These are phyloP conservation scores for Moxostoma hubbsi DNA, from an alignment of 2,797 vertebrate genomes.

Conservation along the genomic window DNA sequence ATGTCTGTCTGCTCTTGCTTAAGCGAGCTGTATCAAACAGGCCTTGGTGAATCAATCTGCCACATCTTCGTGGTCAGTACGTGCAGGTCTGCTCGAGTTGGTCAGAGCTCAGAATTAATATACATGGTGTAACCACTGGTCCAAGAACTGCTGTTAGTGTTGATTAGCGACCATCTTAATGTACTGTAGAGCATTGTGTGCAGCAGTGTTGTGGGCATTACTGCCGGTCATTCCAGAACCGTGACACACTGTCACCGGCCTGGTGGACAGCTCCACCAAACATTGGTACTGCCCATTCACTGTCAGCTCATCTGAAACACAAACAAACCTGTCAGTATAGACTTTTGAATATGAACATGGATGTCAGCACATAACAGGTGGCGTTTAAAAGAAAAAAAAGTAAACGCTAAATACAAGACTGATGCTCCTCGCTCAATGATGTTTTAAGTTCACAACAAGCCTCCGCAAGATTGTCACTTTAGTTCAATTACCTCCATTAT, in stretches of 20 bases:
- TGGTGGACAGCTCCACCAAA: constrained; percentile 83
- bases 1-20: neutral
- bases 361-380: too few species aligned
- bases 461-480: too few species aligned
- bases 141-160: constrained; percentile 49
- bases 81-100: neutral
- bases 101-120: too few species aligned
- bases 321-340: constrained; percentile 16
- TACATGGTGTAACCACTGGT: neutral
- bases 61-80: neutral
- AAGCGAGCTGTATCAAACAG: neutral
- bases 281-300: constrained; percentile 87
- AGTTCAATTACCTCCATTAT: too few species aligned
- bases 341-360: too few species aligned
- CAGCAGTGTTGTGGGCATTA: constrained; percentile 83
- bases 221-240: constrained; percentile 83
- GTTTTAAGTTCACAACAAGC: too few species aligned
- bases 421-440: too few species aligned
- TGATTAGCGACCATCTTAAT: constrained; percentile 81
- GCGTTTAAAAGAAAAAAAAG: too few species aligned
- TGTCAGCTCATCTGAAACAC: constrained; percentile 81
- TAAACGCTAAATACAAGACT: too few species aligned
- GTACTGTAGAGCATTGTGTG: constrained; percentile 85
- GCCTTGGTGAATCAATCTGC: neutral
- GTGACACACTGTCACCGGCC: constrained; percentile 83